Evolutionary conservation across 2,888 invertebrate species (phyloP).

Genomic region (Balanococcus diminutus): DNA sequence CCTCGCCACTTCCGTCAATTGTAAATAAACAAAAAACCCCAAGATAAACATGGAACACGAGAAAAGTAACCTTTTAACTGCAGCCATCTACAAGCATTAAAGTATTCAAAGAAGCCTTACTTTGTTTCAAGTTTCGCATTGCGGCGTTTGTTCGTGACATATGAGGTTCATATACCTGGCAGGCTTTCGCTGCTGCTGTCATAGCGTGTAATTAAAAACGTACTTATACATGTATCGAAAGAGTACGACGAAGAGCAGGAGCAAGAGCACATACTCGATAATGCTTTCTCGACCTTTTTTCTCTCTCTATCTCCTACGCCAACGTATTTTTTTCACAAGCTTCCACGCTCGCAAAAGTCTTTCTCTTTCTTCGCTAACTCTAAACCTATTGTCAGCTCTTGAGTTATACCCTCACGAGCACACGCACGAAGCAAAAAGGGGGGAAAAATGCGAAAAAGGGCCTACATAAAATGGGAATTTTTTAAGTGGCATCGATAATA

Average conservation of each 20-base stretch:
- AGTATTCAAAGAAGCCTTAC: slow-evolving; percentile 41
- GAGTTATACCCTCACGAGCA: background rate
- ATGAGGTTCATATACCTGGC: slow-evolving; percentile 34
- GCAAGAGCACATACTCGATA: background rate
- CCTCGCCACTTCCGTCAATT: background rate
- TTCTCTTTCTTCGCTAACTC: background rate
- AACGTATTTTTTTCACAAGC: background rate
- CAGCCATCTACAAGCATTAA: slow-evolving; percentile 42
- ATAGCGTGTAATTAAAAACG: slow-evolving; percentile 39
- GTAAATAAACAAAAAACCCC: slow-evolving; percentile 15
- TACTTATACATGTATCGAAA: background rate
- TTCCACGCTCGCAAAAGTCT: background rate
- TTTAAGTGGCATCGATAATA: slow-evolving; percentile 25
- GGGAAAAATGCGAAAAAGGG: background rate
- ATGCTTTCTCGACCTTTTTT: background rate
- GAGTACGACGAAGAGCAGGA: background rate
- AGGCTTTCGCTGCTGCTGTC: slow-evolving; percentile 26
- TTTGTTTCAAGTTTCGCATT: slow-evolving; percentile 41
- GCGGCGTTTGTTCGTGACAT: slow-evolving; percentile 42
- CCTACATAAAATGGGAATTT: background rate
- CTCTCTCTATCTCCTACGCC: background rate
- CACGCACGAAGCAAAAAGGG: background rate
- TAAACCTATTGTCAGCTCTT: background rate
- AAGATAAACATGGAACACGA: slow-evolving; percentile 36
- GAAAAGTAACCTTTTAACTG: slow-evolving; percentile 43